These are phyloP conservation scores for Rhinogobio ventralis DNA, from an alignment of 2,797 vertebrate genomes.

Conservation along the genomic window DNA sequence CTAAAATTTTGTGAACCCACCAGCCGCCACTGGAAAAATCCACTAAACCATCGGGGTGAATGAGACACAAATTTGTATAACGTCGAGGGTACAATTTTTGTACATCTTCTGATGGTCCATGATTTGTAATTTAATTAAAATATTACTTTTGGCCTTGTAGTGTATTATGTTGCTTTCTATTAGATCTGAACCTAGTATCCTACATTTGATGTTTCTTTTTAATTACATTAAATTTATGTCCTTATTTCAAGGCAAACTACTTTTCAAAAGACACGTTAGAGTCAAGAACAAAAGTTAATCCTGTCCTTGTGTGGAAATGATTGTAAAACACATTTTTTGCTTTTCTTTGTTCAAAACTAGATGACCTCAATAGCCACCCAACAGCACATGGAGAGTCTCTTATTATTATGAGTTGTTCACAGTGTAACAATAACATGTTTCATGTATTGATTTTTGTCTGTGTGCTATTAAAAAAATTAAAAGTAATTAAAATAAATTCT, in stretches of 20 bases:
- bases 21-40: too few relatives aligned
- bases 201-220: background rate
- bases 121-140: background rate
- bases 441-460: background rate
- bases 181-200: background rate
- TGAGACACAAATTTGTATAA: background rate
- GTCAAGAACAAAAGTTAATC: background rate
- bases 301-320: background rate
- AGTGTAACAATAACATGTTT: background rate
- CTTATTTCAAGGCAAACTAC: constrained; percentile 8
- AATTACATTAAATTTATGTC: background rate
- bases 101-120: background rate
- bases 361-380: background rate
- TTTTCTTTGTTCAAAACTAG: constrained; percentile 8
- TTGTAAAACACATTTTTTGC: background rate
- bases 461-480: background rate
- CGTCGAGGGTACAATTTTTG: background rate
- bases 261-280: background rate
- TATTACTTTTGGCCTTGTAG: background rate
- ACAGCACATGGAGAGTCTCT: background rate
- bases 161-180: background rate
- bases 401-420: background rate
- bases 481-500: background rate
- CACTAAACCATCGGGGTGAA: background rate
- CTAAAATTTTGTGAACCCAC: too few relatives aligned